phyloP scores from a whole-genome alignment of 2,113 vertebrate species.

The Daubentonia madagascariensis region DNA sequence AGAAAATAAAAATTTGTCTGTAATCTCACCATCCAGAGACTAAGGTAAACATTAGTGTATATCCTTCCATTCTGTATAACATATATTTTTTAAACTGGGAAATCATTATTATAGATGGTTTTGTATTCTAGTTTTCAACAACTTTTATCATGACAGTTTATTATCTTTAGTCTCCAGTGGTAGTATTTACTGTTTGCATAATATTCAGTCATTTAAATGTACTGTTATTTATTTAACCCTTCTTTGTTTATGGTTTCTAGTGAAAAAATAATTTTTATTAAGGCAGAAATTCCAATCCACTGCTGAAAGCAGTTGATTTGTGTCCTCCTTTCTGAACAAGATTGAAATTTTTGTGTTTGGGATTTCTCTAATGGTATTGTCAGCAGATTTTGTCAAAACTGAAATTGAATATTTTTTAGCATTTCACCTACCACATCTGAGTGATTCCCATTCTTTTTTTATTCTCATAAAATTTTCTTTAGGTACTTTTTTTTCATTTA shows the following conservation, averaged over 20 bases:
- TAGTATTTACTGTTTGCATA: background rate
- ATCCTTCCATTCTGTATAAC: background rate
- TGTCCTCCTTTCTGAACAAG: background rate
- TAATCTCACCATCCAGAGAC: background rate
- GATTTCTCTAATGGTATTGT: background rate
- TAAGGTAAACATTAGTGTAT: background rate
- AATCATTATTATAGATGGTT: background rate
- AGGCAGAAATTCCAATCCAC: background rate
- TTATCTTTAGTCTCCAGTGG: background rate
- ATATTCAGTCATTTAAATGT: background rate
- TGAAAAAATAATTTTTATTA: background rate
- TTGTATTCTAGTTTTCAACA: background rate
- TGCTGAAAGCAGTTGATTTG: background rate
- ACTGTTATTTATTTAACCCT: background rate
- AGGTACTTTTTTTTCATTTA: background rate
- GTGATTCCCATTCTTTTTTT: background rate
- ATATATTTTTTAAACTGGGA: background rate
- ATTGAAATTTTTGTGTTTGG: slow-evolving; percentile 22
- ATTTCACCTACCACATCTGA: background rate
- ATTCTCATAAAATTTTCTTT: background rate
- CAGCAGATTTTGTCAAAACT: background rate
- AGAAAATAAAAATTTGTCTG: slow-evolving; percentile 10
- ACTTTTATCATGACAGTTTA: background rate
- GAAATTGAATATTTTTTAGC: background rate
- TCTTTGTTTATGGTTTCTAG: background rate